Base-by-base conservation (phyloP, 2,888 invertebrate species). In the Xestia sexstrigata region DNA sequence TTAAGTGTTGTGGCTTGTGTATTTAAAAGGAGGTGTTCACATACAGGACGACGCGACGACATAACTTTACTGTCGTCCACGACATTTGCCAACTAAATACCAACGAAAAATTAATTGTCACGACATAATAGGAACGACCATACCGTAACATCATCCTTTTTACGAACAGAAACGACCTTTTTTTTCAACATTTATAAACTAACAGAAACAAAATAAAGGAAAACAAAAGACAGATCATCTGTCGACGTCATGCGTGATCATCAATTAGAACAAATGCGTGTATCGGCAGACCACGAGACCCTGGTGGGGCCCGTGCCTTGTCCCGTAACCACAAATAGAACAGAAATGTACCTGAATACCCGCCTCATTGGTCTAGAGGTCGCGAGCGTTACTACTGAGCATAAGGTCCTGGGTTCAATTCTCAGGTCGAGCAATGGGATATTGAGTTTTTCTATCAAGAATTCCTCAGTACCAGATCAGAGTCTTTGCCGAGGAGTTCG, bases 211-310 rank as follows among this genome's bases (percentile, higher is more conserved):
- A 39, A 39, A 65, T n/a, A 63, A 78, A 76, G 15, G 67, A 72
- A 78, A 78, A 80, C 35, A 67, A 70, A 77, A 76, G 68, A 65
- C 17, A 55, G 74, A 77, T 78, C 70, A 76, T 77, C 73, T 15
- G 70, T 74, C 70, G 55, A 58, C 76, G 81, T 78, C 85, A 83
- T 47, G 45, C 49, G 49, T 39, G 39, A 58, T 74, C 74, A 82
- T 84, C 63, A 77, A 84, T 81, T 71, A 13, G 35, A 69, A 79
- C 63, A 30, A 73, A 79, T 74, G 71, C 52, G 58, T 66, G 58
- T 78, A 58, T 35, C 42, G 67, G 30, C 55, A 70, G 67, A 47
- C 62, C 83, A 76, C 84, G 45, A 55, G 73, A 39, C 60, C 52
- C 63, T 58, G 69, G 6, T 39, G n/a, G 26, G 55, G 42, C 20